Evolutionary conservation across 2,113 vertebrate species (phyloP).

Genomic region (Dinomys branickii): DNA sequence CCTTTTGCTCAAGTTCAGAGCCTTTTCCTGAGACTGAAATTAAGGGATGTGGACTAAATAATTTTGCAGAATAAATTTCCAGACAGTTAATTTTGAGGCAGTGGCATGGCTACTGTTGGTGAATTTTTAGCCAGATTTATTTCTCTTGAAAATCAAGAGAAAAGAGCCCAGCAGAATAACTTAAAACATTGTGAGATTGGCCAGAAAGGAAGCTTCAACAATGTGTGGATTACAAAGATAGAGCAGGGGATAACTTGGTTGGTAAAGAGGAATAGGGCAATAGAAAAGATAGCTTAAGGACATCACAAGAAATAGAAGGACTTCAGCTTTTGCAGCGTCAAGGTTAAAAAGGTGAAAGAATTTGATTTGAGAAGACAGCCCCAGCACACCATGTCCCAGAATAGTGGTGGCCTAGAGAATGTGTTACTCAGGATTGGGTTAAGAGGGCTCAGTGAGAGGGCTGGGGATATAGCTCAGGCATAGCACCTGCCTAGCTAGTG

Average conservation of each 20-base stretch:
- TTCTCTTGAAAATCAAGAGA: neutral
- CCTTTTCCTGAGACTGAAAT: neutral
- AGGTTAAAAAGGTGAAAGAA: neutral
- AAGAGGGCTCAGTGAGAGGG: neutral
- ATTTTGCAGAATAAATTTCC: neutral
- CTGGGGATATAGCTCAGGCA: no score
- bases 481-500: no score
- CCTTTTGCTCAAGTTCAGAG: neutral
- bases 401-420: neutral
- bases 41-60: neutral
- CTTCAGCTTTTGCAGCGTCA: neutral
- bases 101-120: neutral
- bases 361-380: neutral
- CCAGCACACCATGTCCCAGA: neutral
- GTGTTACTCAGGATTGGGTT: neutral
- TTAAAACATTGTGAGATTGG: neutral
- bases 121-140: neutral
- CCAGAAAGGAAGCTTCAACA: neutral
- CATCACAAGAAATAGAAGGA: neutral
- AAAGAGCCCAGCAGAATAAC: neutral
- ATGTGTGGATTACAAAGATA: neutral
- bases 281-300: neutral
- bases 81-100: neutral
- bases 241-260: neutral
- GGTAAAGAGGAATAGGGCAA: neutral